Evolutionary conservation across 92 coral and sea anemone species (phyloP).

Genomic region (Palythoa heliodiscus): DNA sequence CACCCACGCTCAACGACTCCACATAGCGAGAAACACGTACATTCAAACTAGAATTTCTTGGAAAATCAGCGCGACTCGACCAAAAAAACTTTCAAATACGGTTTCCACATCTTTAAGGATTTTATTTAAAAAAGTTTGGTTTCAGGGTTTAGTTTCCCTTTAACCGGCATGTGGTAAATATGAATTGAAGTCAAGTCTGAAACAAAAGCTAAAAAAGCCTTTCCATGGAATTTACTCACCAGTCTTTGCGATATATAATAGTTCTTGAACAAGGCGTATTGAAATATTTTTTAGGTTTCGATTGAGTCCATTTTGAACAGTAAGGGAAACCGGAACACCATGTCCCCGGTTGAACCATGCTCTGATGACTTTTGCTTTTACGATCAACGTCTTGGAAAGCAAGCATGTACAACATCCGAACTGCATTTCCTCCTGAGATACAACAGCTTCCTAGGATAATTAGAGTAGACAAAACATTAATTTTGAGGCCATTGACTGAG

Average conservation of each 20-base stretch:
- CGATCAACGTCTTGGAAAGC: constrained; percentile 2
- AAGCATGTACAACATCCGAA: constrained; percentile 19
- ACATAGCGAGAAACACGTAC: no score
- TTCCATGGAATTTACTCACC: background rate
- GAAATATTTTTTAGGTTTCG: constrained; percentile 22
- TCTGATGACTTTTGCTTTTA: constrained; percentile 2
- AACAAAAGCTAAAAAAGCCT: background rate
- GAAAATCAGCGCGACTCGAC: no score
- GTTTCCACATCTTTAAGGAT: no score
- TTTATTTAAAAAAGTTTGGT: no score
- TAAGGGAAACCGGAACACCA: constrained; percentile 10
- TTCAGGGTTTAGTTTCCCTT: no score
- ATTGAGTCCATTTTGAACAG: constrained; percentile 7
- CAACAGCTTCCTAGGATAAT: background rate
- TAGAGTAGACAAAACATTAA: background rate
- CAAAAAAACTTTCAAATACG: no score
- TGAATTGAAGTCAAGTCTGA: background rate
- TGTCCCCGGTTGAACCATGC: constrained; percentile 31
- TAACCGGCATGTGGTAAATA: background rate
- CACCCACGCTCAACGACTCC: no score
- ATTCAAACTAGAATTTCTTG: no score
- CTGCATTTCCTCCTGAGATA: constrained; percentile 23
- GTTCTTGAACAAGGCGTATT: constrained; percentile 29
- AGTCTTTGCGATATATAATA: constrained; percentile 26
- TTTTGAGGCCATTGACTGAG: no score